Percentiles rank a stretch among this genome's conserved stretches.
Evolutionary conservation across 2,113 vertebrate species (phyloP).

Genomic region (Nyctibius bracteatus): DNA sequence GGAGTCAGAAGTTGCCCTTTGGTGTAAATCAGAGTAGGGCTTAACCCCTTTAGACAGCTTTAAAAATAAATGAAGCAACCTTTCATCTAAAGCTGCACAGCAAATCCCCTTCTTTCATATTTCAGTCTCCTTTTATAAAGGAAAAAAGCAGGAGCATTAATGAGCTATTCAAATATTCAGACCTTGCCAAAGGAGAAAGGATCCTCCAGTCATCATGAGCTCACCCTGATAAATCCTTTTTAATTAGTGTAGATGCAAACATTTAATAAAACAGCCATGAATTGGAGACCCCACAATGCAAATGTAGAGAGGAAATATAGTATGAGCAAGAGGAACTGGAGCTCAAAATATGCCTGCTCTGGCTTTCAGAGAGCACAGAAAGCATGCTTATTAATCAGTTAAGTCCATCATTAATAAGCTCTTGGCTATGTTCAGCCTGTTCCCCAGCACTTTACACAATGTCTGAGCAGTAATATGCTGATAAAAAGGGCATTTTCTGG

Average conservation of each 20-base stretch:
- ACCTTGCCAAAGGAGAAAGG: constrained; percentile 17
- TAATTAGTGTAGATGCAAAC: constrained; percentile 42
- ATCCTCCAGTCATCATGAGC: constrained; percentile 4
- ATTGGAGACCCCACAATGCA: neutral
- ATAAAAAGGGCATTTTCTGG: neutral
- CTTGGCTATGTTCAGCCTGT: neutral
- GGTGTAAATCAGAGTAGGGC: neutral
- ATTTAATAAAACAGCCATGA: neutral
- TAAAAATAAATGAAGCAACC: constrained; percentile 24
- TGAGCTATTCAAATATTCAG: constrained; percentile 52
- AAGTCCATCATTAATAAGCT: neutral
- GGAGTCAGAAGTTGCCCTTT: neutral
- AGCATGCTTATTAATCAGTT: constrained; percentile 16
- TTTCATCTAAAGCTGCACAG: constrained; percentile 11
- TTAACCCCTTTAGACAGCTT: constrained; percentile 26
- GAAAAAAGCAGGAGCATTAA: neutral
- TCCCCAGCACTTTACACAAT: neutral
- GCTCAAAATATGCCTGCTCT: neutral
- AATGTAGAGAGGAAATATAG: neutral
- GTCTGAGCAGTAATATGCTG: neutral
- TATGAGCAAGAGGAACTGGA: neutral
- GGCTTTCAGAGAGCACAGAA: neutral
- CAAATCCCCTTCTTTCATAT: constrained; percentile 28
- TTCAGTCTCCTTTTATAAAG: neutral
- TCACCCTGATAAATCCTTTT: constrained; percentile 41